These are phyloP conservation scores for Hydropotes inermis DNA, from an alignment of 2,113 vertebrate species.

Conservation along the genomic window DNA sequence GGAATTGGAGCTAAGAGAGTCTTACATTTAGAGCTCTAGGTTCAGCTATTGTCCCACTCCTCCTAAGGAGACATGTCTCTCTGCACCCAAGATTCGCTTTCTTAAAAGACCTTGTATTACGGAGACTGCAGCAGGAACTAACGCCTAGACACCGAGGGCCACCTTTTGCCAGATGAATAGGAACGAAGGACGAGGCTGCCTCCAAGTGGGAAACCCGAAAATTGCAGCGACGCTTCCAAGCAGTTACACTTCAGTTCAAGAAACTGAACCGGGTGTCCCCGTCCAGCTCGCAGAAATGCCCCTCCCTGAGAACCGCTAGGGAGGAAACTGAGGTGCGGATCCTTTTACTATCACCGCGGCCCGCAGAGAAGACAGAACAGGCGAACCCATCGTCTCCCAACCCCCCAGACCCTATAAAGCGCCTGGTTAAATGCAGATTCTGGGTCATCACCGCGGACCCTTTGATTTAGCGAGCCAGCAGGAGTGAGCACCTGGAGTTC, in stretches of 20 bases:
- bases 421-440: background rate
- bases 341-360: background rate
- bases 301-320: background rate
- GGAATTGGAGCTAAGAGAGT: background rate
- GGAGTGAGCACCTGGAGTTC: background rate
- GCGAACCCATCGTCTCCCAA: background rate
- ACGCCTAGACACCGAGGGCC: background rate
- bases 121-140: background rate
- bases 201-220: background rate
- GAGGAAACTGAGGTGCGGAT: background rate
- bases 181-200: background rate
- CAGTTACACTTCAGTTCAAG: too few relatives aligned
- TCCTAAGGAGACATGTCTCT: background rate
- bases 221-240: background rate
- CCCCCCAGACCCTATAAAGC: background rate
- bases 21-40: background rate
- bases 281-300: background rate
- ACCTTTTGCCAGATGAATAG: background rate
- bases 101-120: background rate
- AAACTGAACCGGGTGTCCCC: background rate
- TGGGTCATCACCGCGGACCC: background rate
- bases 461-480: background rate
- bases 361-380: background rate
- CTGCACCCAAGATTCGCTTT: background rate
- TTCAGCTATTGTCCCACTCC: background rate